Percentiles rank a stretch among this genome's conserved stretches.
Conservation (phyloP, 2,888 invertebrate species). For the Folsomia candida region DNA sequence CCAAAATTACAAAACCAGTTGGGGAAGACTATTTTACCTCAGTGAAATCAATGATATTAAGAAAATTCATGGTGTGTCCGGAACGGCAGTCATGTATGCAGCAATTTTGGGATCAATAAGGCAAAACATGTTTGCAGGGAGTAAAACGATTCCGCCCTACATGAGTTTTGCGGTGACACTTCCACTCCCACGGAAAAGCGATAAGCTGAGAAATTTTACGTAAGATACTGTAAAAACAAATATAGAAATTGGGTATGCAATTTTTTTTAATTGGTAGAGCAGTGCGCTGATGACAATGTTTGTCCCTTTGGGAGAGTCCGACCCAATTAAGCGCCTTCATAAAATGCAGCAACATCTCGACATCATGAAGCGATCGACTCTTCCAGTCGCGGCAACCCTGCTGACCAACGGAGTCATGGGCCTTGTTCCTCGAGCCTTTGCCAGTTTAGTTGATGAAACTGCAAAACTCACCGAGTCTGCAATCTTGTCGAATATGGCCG, state of each 20-base stretch:
- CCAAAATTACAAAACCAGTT: not conserved
- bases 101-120: not conserved
- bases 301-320: not conserved
- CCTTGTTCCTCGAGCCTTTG: not conserved
- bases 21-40: not conserved
- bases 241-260: not conserved
- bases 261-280: not conserved
- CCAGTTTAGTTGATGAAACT: not conserved
- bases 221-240: not conserved
- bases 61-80: not conserved
- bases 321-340: not conserved
- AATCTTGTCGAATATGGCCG: not conserved
- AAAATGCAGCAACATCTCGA: not conserved
- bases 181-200: not conserved
- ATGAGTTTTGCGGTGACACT: not conserved
- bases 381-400: not conserved
- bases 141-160: not conserved
- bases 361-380: not conserved
- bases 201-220: not conserved
- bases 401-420: not conserved
- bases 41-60: not conserved
- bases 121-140: not conserved
- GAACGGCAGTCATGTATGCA: not conserved
- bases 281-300: not conserved
- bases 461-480: not conserved